Evolutionary conservation across 2,113 vertebrate species (phyloP), one percentile per base, ranked within the genome.

Genomic region (Pristiophorus japonicus): DNA sequence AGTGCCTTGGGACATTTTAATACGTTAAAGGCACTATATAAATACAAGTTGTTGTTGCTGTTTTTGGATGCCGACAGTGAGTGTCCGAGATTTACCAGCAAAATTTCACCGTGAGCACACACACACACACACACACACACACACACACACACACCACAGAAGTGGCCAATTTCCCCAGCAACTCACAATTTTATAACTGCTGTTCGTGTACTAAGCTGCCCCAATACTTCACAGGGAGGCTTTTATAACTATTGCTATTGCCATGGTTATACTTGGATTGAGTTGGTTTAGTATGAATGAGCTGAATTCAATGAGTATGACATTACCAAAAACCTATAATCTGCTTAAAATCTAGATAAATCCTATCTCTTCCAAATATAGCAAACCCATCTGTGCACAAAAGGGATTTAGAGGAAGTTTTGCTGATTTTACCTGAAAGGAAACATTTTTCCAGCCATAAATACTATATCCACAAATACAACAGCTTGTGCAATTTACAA

Each of bases 271-370:
- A 97, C 96, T 96, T 63, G 0, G 22, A 85, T 24, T 96, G 96
- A 96, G 96, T 95, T 96, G 96, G 95, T 97, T 97, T 97, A 97
- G 97, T 97, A 97, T 96, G 96, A 97, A 96, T 96, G 95, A 97
- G 97, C 97, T 96, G 96, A 97, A 97, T 96, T 97, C 22, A 96
- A 97, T 96, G 95, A 97, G 96, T 96, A 96, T 96, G 96, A 97
- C 96, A 96, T 97, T 97, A 97, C 96, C 96, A 96, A 95, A 97
- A 97, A 95, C 91, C 96, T 96, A 95, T 97, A 98, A 97, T 97
- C 97, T 97, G 95, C 88, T 96, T 96, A 96, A 96, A 94, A 85
- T 81, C 24, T 27, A 81, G 1, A 20, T 96, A 42, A 95, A 87
- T 95, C 87, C 78, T 92, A 47, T 94, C 66, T 34, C 84, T 38